These are phyloP conservation scores for Pinctada fucata DNA, from an alignment of 2,888 invertebrate genomes.

Conservation along the genomic window DNA sequence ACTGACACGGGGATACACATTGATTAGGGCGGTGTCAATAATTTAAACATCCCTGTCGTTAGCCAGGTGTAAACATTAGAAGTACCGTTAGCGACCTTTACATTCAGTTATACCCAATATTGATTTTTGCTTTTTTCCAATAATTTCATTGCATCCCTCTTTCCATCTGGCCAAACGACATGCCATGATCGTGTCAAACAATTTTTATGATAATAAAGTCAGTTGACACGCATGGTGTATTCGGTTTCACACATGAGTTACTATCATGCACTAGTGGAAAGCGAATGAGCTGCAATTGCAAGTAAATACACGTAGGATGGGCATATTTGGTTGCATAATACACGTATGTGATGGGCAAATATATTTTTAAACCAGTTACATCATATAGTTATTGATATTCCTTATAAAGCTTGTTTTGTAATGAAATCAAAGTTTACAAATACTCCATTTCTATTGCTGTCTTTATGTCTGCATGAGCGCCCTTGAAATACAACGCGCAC, in stretches of 20 bases:
- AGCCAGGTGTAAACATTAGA: background rate
- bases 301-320: too few relatives aligned
- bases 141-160: background rate
- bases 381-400: too few relatives aligned
- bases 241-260: background rate
- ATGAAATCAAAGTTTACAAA: too few relatives aligned
- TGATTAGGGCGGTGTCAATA: background rate
- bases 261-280: background rate
- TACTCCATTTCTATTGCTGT: too few relatives aligned
- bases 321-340: too few relatives aligned
- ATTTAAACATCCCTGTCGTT: background rate
- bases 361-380: too few relatives aligned
- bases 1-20: slow-evolving; percentile 1
- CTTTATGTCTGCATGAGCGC: too few relatives aligned
- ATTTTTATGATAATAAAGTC: slow-evolving; percentile 20
- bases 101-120: background rate
- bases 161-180: slow-evolving; percentile 19
- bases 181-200: slow-evolving; percentile 30
- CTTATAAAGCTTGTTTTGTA: too few relatives aligned
- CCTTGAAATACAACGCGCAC: slow-evolving; percentile 2
- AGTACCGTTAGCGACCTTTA: background rate
- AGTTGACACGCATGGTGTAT: slow-evolving; percentile 27
- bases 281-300: background rate
- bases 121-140: background rate
- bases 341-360: too few relatives aligned